phyloP scores from a whole-genome alignment of 2,797 vertebrate genomes.

The Melanotaenia parkinsoni region DNA sequence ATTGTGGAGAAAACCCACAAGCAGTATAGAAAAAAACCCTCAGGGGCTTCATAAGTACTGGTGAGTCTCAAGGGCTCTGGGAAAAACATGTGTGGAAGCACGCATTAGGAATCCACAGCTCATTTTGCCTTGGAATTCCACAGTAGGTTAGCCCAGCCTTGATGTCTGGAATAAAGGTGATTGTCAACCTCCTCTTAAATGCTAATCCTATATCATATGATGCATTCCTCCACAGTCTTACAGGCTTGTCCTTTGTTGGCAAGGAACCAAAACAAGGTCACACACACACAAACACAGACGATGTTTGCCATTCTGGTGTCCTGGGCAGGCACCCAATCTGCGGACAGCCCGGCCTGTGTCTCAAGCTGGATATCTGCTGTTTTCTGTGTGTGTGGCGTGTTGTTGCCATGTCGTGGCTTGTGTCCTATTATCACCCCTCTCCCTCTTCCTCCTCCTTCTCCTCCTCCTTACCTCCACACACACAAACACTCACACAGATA shows the following conservation, averaged over 20 bases:
- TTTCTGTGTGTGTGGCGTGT: slow-evolving; percentile 81
- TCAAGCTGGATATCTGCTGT: slow-evolving; percentile 85
- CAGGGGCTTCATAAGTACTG: background rate
- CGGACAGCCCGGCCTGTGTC: slow-evolving; percentile 70
- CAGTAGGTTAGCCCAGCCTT: background rate
- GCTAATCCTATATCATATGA: slow-evolving; percentile 9
- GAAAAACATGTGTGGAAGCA: background rate
- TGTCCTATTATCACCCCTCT: slow-evolving; percentile 84
- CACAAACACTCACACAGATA: slow-evolving; percentile 33
- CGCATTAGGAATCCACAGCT: background rate
- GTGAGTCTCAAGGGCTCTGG: background rate
- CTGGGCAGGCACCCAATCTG: slow-evolving; percentile 80
- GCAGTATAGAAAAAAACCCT: slow-evolving; percentile 1
- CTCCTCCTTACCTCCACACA: slow-evolving; percentile 19
- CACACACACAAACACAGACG: slow-evolving; percentile 9
- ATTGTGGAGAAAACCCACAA: background rate
- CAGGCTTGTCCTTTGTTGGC: slow-evolving; percentile 44
- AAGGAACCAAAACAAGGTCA: slow-evolving; percentile 41
- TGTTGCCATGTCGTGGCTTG: slow-evolving; percentile 79
- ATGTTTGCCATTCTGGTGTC: slow-evolving; percentile 41
- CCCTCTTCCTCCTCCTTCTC: slow-evolving; percentile 30
- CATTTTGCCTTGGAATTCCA: background rate
- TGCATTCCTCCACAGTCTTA: slow-evolving; percentile 16
- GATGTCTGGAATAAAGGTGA: background rate
- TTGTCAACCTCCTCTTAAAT: slow-evolving; percentile 1